Evolutionary conservation across 2,113 vertebrate species (phyloP).

Genomic region (Aldabrachelys gigantea): DNA sequence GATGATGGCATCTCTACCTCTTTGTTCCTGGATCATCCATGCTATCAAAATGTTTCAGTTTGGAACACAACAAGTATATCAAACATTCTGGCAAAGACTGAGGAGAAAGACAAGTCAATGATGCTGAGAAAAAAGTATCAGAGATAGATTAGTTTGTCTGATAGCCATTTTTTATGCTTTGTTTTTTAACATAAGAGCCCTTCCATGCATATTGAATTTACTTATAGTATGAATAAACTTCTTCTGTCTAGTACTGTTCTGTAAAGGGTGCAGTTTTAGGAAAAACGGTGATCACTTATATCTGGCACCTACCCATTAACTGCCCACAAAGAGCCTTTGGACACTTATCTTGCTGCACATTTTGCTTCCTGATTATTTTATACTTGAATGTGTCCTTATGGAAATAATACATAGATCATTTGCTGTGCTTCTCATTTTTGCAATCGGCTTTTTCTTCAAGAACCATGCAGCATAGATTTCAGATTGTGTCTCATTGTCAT

Average conservation of each 20-base stretch:
- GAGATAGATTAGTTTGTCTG: slow-evolving; percentile 52
- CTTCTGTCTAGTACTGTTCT: not conserved
- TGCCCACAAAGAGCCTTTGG: not conserved
- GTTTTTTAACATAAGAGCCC: not conserved
- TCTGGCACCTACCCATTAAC: not conserved
- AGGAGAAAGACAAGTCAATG: slow-evolving; percentile 47
- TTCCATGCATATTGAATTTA: slow-evolving; percentile 28
- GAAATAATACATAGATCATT: not conserved
- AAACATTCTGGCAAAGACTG: slow-evolving; percentile 28
- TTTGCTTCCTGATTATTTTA: rapidly evolving
- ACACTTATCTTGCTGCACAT: not conserved
- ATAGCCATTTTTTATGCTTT: slow-evolving; percentile 35
- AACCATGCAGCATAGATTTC: not conserved
- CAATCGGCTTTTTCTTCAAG: not conserved
- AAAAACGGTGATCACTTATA: rapidly evolving
- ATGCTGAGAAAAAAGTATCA: slow-evolving; percentile 46
- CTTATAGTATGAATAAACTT: not conserved
- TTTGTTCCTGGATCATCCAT: not conserved
- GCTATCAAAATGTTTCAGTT: slow-evolving; percentile 11
- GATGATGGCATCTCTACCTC: not conserved
- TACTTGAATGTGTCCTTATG: not conserved
- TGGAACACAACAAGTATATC: not conserved
- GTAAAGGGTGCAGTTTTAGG: not conserved
- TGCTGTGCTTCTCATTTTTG: not conserved
- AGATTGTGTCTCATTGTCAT: not conserved